A percentile compares a stretch with the other conserved stretches of the same genome.
phyloP scores from a whole-genome alignment of 2,113 vertebrate genomes.

The Halcyon malimbica region DNA sequence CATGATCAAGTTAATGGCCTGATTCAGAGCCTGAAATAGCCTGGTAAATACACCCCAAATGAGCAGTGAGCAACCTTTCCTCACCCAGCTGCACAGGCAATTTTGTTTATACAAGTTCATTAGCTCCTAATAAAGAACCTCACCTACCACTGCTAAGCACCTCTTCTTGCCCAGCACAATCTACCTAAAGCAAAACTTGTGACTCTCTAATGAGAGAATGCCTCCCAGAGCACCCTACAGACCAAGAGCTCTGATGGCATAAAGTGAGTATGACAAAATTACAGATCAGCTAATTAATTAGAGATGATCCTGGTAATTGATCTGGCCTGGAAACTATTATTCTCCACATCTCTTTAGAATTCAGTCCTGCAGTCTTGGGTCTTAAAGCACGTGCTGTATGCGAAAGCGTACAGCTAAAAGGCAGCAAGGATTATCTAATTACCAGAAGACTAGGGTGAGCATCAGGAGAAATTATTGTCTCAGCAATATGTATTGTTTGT shows the following conservation, averaged over 20 bases:
- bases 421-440: background rate
- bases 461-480: background rate
- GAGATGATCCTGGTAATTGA: background rate
- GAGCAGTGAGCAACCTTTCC: background rate
- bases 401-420: background rate
- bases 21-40: background rate
- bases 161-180: background rate
- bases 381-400: background rate
- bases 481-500: background rate
- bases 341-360: background rate
- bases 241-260: background rate
- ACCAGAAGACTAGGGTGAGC: background rate
- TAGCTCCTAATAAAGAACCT: background rate
- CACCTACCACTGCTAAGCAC: background rate
- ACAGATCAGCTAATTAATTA: background rate
- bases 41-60: background rate
- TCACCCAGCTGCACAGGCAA: background rate
- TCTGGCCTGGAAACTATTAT: background rate
- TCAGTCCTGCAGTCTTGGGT: background rate
- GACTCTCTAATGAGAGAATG: background rate
- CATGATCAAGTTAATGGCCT: background rate
- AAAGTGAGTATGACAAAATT: background rate
- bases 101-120: background rate
- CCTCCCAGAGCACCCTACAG: background rate
- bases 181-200: background rate